phyloP scores from a whole-genome alignment of 1,140 invertebrate species.

The Prorops nasuta region DNA sequence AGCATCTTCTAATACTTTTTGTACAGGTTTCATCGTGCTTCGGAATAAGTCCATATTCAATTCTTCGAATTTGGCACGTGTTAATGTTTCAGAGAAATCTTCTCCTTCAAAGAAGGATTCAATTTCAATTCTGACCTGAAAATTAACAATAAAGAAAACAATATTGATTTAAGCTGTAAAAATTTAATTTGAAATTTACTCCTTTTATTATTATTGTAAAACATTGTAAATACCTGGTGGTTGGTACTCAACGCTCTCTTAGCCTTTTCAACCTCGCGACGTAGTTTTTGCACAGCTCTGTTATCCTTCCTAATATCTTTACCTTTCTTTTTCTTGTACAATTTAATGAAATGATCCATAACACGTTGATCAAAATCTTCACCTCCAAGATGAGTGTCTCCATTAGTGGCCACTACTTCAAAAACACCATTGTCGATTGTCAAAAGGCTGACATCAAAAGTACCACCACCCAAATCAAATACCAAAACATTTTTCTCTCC shows the following conservation, averaged over 20 bases:
- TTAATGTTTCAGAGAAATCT: constrained; percentile 99
- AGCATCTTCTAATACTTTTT: constrained; percentile 96
- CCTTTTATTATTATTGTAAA: too few relatives aligned
- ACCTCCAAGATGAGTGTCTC: constrained; percentile 97
- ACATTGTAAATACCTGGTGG: constrained; percentile 67
- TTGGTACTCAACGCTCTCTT: constrained; percentile 93
- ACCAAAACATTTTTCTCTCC: constrained; percentile 99
- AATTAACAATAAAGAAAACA: constrained; percentile 2
- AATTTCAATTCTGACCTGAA: constrained; percentile 90
- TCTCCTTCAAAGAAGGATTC: constrained; percentile 99
- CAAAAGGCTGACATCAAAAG: constrained; percentile 97
- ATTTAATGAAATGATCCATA: constrained; percentile 98
- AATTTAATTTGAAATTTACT: too few relatives aligned
- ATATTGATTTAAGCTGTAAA: background rate
- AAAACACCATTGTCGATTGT: constrained; percentile 98
- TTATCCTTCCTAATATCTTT: constrained; percentile 96
- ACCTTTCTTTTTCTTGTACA: constrained; percentile 99
- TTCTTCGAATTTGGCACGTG: constrained; percentile 99
- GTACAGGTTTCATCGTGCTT: constrained; percentile 98
- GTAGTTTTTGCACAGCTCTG: constrained; percentile 92
- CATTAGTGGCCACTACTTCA: constrained; percentile 94
- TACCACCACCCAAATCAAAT: constrained; percentile 99
- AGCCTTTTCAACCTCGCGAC: constrained; percentile 96
- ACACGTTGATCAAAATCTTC: constrained; percentile 99
- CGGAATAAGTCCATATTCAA: constrained; percentile 99